Evolutionary conservation across 2,888 invertebrate genomes (phyloP).

Genomic region (Aspidiotus rigidus): DNA sequence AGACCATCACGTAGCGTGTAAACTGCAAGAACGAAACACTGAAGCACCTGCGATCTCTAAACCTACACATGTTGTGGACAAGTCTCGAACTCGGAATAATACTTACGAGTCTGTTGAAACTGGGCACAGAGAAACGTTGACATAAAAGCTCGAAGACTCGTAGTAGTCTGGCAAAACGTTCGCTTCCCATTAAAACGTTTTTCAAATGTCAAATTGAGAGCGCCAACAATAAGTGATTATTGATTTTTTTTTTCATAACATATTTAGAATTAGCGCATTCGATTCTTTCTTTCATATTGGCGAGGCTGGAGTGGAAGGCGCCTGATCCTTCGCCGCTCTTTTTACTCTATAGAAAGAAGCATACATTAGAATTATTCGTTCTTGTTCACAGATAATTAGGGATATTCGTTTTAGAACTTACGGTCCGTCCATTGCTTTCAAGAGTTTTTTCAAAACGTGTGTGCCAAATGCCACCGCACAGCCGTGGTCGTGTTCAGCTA

Average conservation of each 20-base stretch:
- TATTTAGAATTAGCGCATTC: neutral
- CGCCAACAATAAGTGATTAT: neutral
- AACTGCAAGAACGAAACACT: conserved; percentile 48
- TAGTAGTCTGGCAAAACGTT: neutral
- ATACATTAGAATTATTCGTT: conserved; percentile 1
- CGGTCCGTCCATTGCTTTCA: neutral
- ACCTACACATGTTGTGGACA: conserved; percentile 1
- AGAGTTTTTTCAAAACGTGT: neutral
- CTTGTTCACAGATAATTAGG: neutral
- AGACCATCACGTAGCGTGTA: conserved; percentile 77
- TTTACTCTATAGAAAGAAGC: neutral
- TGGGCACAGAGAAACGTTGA: neutral
- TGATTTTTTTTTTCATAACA: neutral
- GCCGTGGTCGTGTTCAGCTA: neutral
- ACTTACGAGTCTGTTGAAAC: neutral
- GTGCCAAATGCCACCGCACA: neutral
- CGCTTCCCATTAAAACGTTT: neutral
- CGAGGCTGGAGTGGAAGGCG: conserved; percentile 3
- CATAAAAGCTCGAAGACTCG: neutral
- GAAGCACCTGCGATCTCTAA: conserved; percentile 2
- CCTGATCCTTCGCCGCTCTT: neutral
- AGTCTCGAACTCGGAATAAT: conserved; percentile 2
- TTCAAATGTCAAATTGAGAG: conserved; percentile 1
- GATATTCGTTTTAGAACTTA: no score
- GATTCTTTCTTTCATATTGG: conserved; percentile 1